Evolutionary conservation across 2,113 vertebrate species (phyloP).

Genomic region (Pleuronectes platessa): DNA sequence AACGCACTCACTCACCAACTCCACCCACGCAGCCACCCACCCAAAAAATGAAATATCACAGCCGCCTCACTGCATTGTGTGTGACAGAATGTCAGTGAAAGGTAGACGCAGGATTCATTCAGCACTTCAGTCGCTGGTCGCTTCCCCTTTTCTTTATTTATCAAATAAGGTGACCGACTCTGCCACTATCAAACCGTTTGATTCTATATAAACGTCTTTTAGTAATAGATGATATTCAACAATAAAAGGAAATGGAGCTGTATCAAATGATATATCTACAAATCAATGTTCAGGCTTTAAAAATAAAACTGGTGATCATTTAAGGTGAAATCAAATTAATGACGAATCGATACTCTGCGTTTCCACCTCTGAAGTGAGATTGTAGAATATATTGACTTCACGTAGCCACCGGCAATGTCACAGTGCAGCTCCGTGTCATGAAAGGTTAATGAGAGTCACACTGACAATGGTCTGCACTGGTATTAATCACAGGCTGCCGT

Average conservation of each 20-base stretch:
- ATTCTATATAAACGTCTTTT: background rate
- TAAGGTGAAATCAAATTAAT: constrained; percentile 6
- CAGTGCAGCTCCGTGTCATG: constrained; percentile 24
- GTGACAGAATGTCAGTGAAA: background rate
- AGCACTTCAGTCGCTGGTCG: background rate
- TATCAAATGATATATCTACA: background rate
- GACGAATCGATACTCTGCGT: constrained; percentile 38
- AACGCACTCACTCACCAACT: background rate
- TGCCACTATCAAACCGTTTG: too few relatives aligned
- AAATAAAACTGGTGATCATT: constrained; percentile 14
- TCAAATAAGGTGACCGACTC: background rate
- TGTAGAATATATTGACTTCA: constrained; percentile 31
- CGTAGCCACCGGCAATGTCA: constrained; percentile 35
- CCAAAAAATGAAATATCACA: background rate
- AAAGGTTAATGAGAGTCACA: constrained; percentile 68
- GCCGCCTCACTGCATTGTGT: background rate
- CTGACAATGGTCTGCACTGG: constrained; percentile 37
- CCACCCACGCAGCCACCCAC: background rate
- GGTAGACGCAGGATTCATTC: background rate
- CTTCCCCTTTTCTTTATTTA: too few relatives aligned
- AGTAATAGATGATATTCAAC: background rate
- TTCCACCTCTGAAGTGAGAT: background rate
- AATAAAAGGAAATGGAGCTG: background rate
- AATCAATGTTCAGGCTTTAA: constrained; percentile 6
- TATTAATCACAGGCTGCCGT: constrained; percentile 58